Conservation (phyloP, 2,888 invertebrate species). For the Marasmarcha lunaedactyla region DNA sequence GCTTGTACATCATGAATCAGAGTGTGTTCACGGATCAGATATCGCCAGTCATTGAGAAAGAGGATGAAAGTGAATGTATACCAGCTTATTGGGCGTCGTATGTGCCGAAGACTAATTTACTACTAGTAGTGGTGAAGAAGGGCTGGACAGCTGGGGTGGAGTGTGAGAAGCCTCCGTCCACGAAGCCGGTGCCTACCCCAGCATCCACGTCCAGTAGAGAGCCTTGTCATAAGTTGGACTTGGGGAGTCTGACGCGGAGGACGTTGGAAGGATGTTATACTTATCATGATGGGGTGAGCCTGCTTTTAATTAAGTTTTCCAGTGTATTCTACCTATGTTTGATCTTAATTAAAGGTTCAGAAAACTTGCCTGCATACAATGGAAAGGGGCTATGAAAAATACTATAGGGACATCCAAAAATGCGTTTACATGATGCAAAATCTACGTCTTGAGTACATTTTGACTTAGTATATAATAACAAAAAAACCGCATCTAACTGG, state of each 20-base stretch:
- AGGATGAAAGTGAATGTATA: constrained; percentile 33
- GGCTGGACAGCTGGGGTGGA: constrained; percentile 21
- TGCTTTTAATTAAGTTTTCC: too few relatives aligned
- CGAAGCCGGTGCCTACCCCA: constrained; percentile 51
- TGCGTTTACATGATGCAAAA: too few relatives aligned
- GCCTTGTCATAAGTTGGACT: constrained; percentile 81
- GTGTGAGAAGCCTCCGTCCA: constrained; percentile 72
- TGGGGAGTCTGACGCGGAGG: constrained; percentile 76
- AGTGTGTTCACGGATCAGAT: constrained; percentile 49
- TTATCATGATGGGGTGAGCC: constrained; percentile 76
- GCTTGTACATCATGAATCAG: constrained; percentile 77
- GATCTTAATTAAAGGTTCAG: too few relatives aligned
- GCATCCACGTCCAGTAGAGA: constrained; percentile 56
- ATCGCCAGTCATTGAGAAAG: constrained; percentile 33
- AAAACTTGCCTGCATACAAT: too few relatives aligned
- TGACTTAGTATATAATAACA: too few relatives aligned
- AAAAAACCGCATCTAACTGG: too few relatives aligned
- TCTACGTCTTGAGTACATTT: too few relatives aligned
- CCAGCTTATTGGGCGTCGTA: constrained; percentile 76
- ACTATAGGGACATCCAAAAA: too few relatives aligned
- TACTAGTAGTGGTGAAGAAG: constrained; percentile 78
- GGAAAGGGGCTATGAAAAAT: too few relatives aligned
- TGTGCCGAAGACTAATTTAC: constrained; percentile 81
- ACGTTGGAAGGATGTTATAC: constrained; percentile 82
- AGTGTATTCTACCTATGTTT: too few relatives aligned